A percentile compares a stretch with the other conserved stretches of the same genome.
phyloP scores from a whole-genome alignment of 2,888 invertebrate genomes.

The Epistrophe grossulariae region DNA sequence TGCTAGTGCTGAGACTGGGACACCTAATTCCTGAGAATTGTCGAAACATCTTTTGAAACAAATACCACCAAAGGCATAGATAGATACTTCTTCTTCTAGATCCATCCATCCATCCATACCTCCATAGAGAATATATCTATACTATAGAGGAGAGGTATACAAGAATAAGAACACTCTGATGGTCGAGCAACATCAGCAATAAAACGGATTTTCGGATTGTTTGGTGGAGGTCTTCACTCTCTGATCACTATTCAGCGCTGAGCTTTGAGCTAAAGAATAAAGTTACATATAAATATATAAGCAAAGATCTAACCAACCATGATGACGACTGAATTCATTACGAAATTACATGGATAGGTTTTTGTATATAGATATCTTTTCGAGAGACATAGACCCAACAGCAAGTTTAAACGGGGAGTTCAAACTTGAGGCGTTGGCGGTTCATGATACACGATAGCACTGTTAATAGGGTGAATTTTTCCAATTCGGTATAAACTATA shows the following conservation, averaged over 20 bases:
- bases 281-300: neutral
- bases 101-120: too few species aligned
- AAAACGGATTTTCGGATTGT: conserved; percentile 53
- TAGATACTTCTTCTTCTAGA: neutral
- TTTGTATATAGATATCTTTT: conserved; percentile 41
- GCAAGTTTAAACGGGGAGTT: conserved; percentile 49
- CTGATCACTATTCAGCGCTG: conserved; percentile 27
- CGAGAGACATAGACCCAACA: conserved; percentile 23
- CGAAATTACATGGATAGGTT: conserved; percentile 70
- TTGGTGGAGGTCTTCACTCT: conserved; percentile 50
- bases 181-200: conserved; percentile 48
- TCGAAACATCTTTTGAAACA: conserved; percentile 67
- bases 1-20: conserved; percentile 21
- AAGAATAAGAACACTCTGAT: conserved; percentile 52
- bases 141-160: neutral
- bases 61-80: conserved; percentile 52
- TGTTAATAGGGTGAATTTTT: conserved; percentile 6
- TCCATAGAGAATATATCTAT: neutral
- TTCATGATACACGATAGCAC: conserved; percentile 51
- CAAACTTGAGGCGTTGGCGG: conserved; percentile 69
- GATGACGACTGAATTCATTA: conserved; percentile 74
- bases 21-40: conserved; percentile 69
- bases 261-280: conserved; percentile 48
- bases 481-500: neutral
- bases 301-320: conserved; percentile 70